phyloP scores from a whole-genome alignment of 2,113 vertebrate species.

The Siphamia tubifer region DNA sequence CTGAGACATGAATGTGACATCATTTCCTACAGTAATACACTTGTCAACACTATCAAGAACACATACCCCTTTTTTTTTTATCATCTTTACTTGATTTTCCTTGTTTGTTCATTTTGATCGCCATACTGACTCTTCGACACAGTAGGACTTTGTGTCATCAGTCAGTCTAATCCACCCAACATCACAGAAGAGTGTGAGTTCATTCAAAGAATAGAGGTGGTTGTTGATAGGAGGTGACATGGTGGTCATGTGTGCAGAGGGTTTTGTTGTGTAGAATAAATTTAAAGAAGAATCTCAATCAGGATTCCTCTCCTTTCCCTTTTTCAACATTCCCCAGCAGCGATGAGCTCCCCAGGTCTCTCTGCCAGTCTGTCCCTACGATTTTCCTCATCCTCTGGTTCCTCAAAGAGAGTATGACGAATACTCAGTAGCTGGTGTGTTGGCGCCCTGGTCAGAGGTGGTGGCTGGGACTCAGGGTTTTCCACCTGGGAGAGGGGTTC shows the following conservation, averaged over 20 bases:
- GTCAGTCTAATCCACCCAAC: not conserved
- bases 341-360: conserved; percentile 77
- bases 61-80: not conserved
- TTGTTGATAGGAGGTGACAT: conserved; percentile 30
- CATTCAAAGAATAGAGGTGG: conserved; percentile 21
- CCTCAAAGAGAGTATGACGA: conserved; percentile 79
- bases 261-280: not conserved
- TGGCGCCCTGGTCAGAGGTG: conserved; percentile 64
- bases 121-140: not conserved
- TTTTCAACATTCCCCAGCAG: conserved; percentile 80
- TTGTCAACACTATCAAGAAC: conserved; percentile 7
- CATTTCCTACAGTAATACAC: conserved; percentile 43
- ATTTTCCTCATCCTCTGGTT: conserved; percentile 72
- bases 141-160: not conserved
- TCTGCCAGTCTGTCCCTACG: conserved; percentile 69
- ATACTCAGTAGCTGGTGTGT: conserved; percentile 79
- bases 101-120: not conserved
- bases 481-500: conserved; percentile 51
- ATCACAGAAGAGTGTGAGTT: conserved; percentile 25
- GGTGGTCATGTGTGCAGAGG: conserved; percentile 31
- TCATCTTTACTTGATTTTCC: not conserved
- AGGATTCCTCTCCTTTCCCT: not conserved
- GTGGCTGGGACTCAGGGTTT: conserved; percentile 61
- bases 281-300: not conserved
- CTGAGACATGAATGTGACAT: conserved; percentile 72